Evolutionary conservation across 53 echinoderm and acorn worm species (phyloP).

Genomic region (Patiria pectinifera): DNA sequence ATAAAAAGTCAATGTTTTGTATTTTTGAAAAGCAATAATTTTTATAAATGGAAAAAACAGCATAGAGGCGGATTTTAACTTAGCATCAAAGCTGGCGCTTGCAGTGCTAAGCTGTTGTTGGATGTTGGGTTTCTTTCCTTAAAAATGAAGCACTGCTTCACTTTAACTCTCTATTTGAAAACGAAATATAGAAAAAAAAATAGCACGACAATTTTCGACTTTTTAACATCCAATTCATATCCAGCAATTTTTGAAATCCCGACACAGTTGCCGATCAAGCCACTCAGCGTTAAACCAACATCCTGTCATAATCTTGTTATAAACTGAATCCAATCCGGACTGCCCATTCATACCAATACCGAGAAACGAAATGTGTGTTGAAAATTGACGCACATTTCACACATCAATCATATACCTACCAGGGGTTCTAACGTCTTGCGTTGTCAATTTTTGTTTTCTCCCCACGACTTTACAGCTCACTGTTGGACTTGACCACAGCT

Average conservation of each 20-base stretch:
- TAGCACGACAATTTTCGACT: too few species aligned
- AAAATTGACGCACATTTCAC: background rate
- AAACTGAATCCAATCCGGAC: background rate
- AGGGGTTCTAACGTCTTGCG: background rate
- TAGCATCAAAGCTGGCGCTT: too few species aligned
- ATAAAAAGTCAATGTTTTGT: too few species aligned
- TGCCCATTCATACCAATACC: background rate
- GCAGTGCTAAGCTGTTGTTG: too few species aligned
- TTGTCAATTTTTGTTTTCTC: background rate
- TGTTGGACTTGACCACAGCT: background rate
- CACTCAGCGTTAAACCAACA: slow-evolving; percentile 11
- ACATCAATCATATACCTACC: slow-evolving; percentile 1
- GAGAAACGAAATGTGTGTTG: background rate
- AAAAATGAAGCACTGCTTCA: too few species aligned
- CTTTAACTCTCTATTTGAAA: too few species aligned
- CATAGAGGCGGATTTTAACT: too few species aligned
- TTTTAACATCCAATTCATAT: background rate
- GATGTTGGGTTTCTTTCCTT: too few species aligned
- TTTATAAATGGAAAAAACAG: too few species aligned
- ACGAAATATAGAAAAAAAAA: too few species aligned
- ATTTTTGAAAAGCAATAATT: too few species aligned
- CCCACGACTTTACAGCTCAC: background rate
- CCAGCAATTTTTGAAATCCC: background rate
- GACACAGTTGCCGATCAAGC: background rate
- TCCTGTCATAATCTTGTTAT: slow-evolving; percentile 11